These are phyloP conservation scores for Drosophila sp. DNA, from an alignment of 1,140 invertebrate species.

Conservation along the genomic window DNA sequence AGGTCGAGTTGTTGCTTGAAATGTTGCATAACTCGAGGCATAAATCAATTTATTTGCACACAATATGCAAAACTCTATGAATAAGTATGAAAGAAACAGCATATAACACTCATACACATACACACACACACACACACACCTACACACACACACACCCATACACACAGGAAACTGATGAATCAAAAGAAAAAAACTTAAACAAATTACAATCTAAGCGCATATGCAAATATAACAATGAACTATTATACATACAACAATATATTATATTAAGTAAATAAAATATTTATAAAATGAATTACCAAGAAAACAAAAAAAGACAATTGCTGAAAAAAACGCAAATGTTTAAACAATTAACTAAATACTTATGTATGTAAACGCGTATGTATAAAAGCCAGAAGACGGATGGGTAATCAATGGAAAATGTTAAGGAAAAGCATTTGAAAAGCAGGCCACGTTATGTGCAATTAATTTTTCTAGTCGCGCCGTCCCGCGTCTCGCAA, in stretches of 20 bases:
- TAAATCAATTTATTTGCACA: conserved; percentile 76
- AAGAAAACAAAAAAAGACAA: conserved; percentile 37
- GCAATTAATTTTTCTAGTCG: conserved; percentile 81
- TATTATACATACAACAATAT: conserved; percentile 80
- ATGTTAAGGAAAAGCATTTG: conserved; percentile 26
- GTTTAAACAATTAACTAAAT: conserved; percentile 68
- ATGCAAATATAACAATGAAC: conserved; percentile 83
- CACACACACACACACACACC: conserved; percentile 19
- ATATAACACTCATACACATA: conserved; percentile 16
- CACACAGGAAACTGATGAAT: conserved; percentile 73
- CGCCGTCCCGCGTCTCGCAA: conserved; percentile 42
- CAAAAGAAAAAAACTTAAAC: conserved; percentile 76
- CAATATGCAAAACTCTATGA: conserved; percentile 46
- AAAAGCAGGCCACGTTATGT: conserved; percentile 78
- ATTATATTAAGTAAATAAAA: conserved; percentile 82
- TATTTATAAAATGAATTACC: conserved; percentile 67
- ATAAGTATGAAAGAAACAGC: conserved; percentile 56
- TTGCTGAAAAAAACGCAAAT: conserved; percentile 43
- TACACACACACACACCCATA: conserved; percentile 19
- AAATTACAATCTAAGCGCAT: conserved; percentile 77
- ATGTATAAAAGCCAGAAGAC: conserved; percentile 53
- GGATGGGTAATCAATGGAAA: conserved; percentile 9
- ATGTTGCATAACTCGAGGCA: conserved; percentile 64
- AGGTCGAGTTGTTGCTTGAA: conserved; percentile 3
- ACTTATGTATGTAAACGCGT: conserved; percentile 36